Base-by-base conservation (phyloP, 1,140 invertebrate species). In the Ephestia elutella region DNA sequence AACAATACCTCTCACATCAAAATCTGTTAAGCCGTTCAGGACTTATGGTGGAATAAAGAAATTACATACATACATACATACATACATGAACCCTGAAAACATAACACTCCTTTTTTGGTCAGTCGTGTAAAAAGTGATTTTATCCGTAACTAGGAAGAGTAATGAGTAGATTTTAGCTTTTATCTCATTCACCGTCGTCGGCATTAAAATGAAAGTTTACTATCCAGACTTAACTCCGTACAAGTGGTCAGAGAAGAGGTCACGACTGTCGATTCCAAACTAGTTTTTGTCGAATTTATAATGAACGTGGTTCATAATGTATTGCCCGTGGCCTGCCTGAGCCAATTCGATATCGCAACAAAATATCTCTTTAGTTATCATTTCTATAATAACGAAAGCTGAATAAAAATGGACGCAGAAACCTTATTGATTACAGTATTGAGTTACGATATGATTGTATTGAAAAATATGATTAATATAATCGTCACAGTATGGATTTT, bases 221-320 rank as follows among this genome's bases (percentile, higher is more conserved):
- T 25, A 49, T 49, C 62, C 57, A 53, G 56, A 65, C 65, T 54
- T 60, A 62, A 65, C 8, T 11, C 30, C 11, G 30, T 48, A 56
- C 53, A 57, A 71, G 65, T 65, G 62, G 65, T 68, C 54, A 38
- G 50, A 51, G 15, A 49, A 60, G 62, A 63, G 62, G 70, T 72
- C 66, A 72, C 60, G 54, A 57, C 35, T 51, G 48, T 57, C 44
- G n/a, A 49, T 49, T 38, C 20, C 8, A 62, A 72, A 72, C 70
- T 57, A 54, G 70, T 72, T 72, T 65, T 56, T 53, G 19, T 53
- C 50, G 50, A 53, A 53, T 53, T 53, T 25, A 53, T 53, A 53
- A 53, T 53, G 19, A 53, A 21, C 21, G 50, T 25, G 9, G 30
- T 32, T 18, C 50, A 53, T 53, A 50, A 50, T 50, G 19, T 53